A percentile compares a stretch with the other conserved stretches of the same genome.
Conservation (phyloP, 2,888 invertebrate species). For the Balanococcus diminutus region DNA sequence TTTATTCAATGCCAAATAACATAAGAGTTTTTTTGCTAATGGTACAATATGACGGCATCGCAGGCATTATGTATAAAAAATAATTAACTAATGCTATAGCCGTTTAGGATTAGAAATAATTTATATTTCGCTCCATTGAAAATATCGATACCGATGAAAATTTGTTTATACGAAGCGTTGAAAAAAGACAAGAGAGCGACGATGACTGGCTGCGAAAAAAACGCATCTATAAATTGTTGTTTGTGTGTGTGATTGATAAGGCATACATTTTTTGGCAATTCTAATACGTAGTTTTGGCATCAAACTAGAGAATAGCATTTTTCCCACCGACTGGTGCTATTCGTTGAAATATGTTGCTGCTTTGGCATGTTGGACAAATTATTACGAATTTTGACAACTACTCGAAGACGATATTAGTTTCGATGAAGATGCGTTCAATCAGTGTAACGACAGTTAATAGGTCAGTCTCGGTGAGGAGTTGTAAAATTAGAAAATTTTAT, state of each 20-base stretch:
- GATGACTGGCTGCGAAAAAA: not conserved
- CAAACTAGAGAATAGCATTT: not conserved
- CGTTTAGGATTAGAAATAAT: slow-evolving; percentile 1
- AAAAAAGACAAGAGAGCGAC: not conserved
- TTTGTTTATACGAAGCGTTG: slow-evolving; percentile 15
- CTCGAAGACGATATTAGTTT: slow-evolving; percentile 7
- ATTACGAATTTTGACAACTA: slow-evolving; percentile 22
- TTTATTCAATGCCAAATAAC: not conserved
- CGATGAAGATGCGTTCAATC: slow-evolving; percentile 7
- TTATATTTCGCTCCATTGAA: not conserved
- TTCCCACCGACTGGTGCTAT: not conserved
- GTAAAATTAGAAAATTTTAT: slow-evolving; percentile 12
- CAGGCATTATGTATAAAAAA: slow-evolving; percentile 13
- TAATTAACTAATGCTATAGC: not conserved
- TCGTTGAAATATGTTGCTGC: not conserved
- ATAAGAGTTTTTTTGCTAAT: not conserved
- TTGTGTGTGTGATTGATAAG: slow-evolving; percentile 40
- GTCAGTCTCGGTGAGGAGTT: slow-evolving; percentile 1
- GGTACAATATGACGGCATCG: slow-evolving; percentile 24
- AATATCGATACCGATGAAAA: not conserved
- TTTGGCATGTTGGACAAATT: slow-evolving; percentile 36
- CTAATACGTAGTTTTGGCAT: slow-evolving; percentile 41
- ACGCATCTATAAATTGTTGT: not conserved
- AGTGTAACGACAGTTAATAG: slow-evolving; percentile 3
- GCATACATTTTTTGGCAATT: slow-evolving; percentile 42